These are phyloP conservation scores for Anhinga anhinga DNA, from an alignment of 2,113 vertebrate species.

Conservation along the genomic window DNA sequence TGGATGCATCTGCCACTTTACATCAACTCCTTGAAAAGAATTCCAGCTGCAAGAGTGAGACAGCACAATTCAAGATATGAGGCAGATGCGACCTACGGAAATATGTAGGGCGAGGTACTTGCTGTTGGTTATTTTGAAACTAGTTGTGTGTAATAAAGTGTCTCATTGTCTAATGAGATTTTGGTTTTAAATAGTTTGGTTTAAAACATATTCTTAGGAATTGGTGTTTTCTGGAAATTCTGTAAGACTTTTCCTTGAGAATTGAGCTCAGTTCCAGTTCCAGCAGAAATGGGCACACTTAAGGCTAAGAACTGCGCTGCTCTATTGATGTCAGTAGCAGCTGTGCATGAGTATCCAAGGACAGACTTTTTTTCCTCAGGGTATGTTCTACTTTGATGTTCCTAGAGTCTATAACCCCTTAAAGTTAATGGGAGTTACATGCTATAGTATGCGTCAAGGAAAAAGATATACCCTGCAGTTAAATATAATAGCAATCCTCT, in stretches of 20 bases:
- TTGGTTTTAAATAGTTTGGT: neutral
- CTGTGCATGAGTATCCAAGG: neutral
- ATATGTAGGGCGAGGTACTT: neutral
- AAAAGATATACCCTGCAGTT: neutral
- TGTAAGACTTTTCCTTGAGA: neutral
- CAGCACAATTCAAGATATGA: neutral
- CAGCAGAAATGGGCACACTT: neutral
- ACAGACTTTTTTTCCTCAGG: neutral
- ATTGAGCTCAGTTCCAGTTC: neutral
- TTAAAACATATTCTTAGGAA: neutral
- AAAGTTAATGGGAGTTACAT: constrained; percentile 5
- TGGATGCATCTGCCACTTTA: neutral
- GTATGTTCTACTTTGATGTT: constrained; percentile 15
- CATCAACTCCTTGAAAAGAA: neutral
- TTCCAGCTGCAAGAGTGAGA: neutral
- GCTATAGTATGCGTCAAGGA: neutral
- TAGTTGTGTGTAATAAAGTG: neutral
- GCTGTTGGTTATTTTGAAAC: neutral
- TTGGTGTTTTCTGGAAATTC: neutral
- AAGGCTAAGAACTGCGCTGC: neutral
- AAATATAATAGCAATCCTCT: neutral
- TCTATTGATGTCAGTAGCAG: neutral
- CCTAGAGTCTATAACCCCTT: neutral
- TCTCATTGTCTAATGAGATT: neutral
- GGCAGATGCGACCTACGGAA: neutral